These are phyloP conservation scores for Cyprinodon variegatus DNA, from an alignment of 2,113 vertebrate species.

Conservation along the genomic window DNA sequence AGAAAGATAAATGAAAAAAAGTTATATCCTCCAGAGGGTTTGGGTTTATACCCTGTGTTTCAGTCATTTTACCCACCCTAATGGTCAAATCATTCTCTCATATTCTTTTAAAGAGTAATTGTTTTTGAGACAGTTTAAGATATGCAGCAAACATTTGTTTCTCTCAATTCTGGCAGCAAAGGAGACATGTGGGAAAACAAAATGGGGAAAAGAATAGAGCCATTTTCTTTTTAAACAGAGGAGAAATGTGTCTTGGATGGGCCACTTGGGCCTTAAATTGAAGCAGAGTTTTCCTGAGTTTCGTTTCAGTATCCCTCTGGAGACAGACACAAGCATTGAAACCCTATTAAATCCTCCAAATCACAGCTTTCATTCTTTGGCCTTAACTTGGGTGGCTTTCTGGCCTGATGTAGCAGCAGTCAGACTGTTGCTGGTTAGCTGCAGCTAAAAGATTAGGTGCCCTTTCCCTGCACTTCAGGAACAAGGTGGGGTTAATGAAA, in stretches of 20 bases:
- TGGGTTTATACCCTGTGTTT: background rate
- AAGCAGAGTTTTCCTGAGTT: slow-evolving; percentile 16
- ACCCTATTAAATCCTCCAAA: background rate
- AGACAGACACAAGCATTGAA: slow-evolving; percentile 7
- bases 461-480: slow-evolving; percentile 16
- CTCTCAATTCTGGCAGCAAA: background rate
- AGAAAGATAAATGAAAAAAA: background rate
- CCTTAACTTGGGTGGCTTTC: slow-evolving; percentile 12
- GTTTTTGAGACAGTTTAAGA: background rate
- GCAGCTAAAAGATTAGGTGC: slow-evolving; percentile 38
- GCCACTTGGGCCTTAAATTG: slow-evolving; percentile 29
- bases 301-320: slow-evolving; percentile 2
- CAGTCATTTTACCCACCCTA: background rate
- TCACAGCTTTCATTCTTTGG: background rate
- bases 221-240: slow-evolving; percentile 13
- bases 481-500: slow-evolving; percentile 54
- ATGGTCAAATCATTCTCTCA: background rate
- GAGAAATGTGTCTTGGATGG: slow-evolving; percentile 9
- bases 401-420: background rate
- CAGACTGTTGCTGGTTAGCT: background rate
- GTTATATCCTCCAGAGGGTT: background rate
- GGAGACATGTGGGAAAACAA: slow-evolving; percentile 4
- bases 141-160: background rate
- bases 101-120: slow-evolving; percentile 1
- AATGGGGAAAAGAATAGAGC: slow-evolving; percentile 22